Conservation (phyloP, 2,113 vertebrate genomes). For the Natator depressus region DNA sequence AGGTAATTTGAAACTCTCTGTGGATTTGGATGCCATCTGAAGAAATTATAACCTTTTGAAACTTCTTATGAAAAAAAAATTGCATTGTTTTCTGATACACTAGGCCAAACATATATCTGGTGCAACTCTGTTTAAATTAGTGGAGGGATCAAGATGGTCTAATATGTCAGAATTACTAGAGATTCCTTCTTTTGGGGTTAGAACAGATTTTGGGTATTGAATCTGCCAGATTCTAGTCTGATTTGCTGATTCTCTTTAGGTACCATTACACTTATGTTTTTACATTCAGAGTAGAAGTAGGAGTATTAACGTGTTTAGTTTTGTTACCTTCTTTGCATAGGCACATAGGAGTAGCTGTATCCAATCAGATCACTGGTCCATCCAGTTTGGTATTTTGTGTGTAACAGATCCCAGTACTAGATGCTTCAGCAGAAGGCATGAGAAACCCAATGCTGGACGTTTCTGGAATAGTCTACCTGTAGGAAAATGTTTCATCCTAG, state of each 20-base stretch:
- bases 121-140: background rate
- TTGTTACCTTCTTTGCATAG: background rate
- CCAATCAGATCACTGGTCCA: background rate
- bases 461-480: background rate
- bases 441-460: background rate
- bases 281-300: constrained; percentile 11
- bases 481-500: background rate
- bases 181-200: background rate
- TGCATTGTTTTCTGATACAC: background rate
- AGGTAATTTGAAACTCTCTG: background rate
- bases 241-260: constrained; percentile 22
- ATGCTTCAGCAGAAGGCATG: background rate
- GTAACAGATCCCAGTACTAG: background rate
- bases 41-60: background rate
- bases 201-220: background rate
- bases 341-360: background rate
- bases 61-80: background rate
- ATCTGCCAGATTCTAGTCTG: background rate
- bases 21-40: background rate
- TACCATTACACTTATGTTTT: background rate
- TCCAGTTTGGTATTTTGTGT: background rate
- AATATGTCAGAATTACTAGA: fast-evolving
- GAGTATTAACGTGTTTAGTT: background rate
- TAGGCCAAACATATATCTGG: background rate
- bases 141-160: background rate